phyloP scores from a whole-genome alignment of 2,888 invertebrate genomes.

The Rhabditophanes sp. region DNA sequence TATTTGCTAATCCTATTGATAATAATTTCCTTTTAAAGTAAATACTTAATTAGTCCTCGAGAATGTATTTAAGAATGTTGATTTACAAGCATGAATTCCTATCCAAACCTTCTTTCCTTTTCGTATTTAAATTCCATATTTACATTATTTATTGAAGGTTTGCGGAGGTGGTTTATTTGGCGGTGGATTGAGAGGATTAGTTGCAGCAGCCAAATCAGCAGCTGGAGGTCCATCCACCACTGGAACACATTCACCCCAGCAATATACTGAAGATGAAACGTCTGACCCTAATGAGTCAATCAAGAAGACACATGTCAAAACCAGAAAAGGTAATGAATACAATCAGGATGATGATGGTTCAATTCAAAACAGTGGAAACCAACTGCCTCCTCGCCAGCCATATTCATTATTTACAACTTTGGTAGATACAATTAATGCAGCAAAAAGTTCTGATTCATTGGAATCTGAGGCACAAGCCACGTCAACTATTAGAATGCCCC shows the following conservation, averaged over 20 bases:
- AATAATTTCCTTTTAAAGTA: not conserved
- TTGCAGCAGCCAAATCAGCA: constrained; percentile 36
- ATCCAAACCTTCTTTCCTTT: constrained; percentile 3
- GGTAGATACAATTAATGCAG: constrained; percentile 42
- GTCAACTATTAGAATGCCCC: constrained; percentile 6
- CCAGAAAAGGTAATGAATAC: too few relatives aligned
- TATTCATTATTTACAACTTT: constrained; percentile 36
- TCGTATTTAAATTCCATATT: constrained; percentile 4
- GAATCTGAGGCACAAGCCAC: constrained; percentile 5
- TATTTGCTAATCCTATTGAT: too few relatives aligned
- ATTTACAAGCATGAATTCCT: constrained; percentile 1
- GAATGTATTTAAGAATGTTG: too few relatives aligned
- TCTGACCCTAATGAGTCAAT: too few relatives aligned
- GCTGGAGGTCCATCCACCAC: constrained; percentile 10
- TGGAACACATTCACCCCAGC: too few relatives aligned
- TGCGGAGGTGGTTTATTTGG: constrained; percentile 36
- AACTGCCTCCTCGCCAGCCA: constrained; percentile 21
- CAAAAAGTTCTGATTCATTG: constrained; percentile 35
- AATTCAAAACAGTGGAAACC: too few relatives aligned
- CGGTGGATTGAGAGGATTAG: constrained; percentile 33
- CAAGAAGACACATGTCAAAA: too few relatives aligned
- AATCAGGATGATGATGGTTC: too few relatives aligned
- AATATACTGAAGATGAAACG: too few relatives aligned
- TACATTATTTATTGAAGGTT: constrained; percentile 13
- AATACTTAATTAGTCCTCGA: too few relatives aligned